phyloP scores from a whole-genome alignment of 2,113 vertebrate genomes.

The Galbula dea region DNA sequence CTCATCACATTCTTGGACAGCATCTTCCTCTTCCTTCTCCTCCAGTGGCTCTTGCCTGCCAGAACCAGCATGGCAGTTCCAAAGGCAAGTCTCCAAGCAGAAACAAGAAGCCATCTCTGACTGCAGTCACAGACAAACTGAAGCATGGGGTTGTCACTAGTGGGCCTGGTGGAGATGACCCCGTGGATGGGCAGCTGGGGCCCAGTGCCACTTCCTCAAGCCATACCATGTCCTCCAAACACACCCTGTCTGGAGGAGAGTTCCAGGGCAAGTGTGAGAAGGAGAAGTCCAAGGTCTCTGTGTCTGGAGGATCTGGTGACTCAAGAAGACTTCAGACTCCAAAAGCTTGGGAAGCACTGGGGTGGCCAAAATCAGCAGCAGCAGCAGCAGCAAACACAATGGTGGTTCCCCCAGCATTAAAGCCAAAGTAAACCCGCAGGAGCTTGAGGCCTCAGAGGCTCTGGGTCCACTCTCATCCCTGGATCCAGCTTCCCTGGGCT shows the following conservation, averaged over 20 bases:
- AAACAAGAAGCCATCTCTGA: constrained; percentile 97
- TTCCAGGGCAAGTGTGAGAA: constrained; percentile 91
- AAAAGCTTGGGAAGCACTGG: constrained; percentile 85
- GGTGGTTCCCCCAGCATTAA: constrained; percentile 97
- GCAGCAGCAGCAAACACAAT: constrained; percentile 96
- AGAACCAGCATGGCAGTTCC: constrained; percentile 83
- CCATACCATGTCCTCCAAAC: constrained; percentile 84
- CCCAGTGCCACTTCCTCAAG: constrained; percentile 77
- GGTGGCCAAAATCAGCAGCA: constrained; percentile 97
- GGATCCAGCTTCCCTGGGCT: no score
- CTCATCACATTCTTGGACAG: no score
- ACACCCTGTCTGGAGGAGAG: constrained; percentile 84
- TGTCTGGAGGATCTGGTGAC: constrained; percentile 83
- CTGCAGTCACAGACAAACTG: constrained; percentile 96
- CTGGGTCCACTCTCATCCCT: constrained; percentile 92
- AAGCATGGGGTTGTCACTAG: constrained; percentile 93
- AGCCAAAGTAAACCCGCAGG: constrained; percentile 92
- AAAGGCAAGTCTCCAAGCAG: constrained; percentile 97
- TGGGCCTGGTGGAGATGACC: constrained; percentile 88
- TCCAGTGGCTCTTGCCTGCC: constrained; percentile 82
- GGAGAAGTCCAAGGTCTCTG: constrained; percentile 91
- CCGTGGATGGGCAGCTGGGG: constrained; percentile 84
- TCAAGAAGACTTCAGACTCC: constrained; percentile 89
- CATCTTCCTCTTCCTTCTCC: constrained; percentile 70
- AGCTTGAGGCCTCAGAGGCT: constrained; percentile 88